Evolutionary conservation across 2,888 invertebrate genomes (phyloP).

Genomic region (Plemyria rubiginata): DNA sequence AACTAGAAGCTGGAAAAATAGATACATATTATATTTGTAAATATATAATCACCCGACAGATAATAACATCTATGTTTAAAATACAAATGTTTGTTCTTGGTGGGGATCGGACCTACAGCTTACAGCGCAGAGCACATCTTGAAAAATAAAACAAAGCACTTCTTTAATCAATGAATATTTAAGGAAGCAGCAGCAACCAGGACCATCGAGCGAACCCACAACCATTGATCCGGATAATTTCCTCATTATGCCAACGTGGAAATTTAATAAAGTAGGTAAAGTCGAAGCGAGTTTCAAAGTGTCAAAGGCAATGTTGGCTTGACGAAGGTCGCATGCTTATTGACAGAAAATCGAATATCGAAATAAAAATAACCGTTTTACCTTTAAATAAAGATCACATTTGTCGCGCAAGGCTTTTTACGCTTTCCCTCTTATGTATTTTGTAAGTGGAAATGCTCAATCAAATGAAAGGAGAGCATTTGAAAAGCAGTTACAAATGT

Average conservation of each 20-base stretch:
- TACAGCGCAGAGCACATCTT: too few relatives aligned
- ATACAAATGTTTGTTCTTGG: too few relatives aligned
- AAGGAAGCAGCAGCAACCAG: too few relatives aligned
- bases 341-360: constrained; percentile 43
- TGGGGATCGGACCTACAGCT: too few relatives aligned
- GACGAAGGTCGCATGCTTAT: constrained; percentile 45
- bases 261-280: constrained; percentile 35
- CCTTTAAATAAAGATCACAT: constrained; percentile 39
- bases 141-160: too few relatives aligned
- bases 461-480: constrained; percentile 18
- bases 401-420: constrained; percentile 28
- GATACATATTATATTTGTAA: too few relatives aligned
- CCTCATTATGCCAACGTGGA: constrained; percentile 20
- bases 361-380: constrained; percentile 40
- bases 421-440: constrained; percentile 16
- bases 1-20: too few relatives aligned
- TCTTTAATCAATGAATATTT: too few relatives aligned
- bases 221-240: constrained; percentile 19
- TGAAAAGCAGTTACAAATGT: constrained; percentile 10
- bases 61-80: too few relatives aligned
- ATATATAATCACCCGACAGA: too few relatives aligned
- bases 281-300: constrained; percentile 41
- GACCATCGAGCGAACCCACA: background rate
- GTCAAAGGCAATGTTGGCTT: constrained; percentile 42
- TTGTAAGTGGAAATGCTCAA: constrained; percentile 24